Evolutionary conservation across 30 jellyfish, hydroid and myxozoan species (phyloP).

Genomic region (Aurelia sp.): DNA sequence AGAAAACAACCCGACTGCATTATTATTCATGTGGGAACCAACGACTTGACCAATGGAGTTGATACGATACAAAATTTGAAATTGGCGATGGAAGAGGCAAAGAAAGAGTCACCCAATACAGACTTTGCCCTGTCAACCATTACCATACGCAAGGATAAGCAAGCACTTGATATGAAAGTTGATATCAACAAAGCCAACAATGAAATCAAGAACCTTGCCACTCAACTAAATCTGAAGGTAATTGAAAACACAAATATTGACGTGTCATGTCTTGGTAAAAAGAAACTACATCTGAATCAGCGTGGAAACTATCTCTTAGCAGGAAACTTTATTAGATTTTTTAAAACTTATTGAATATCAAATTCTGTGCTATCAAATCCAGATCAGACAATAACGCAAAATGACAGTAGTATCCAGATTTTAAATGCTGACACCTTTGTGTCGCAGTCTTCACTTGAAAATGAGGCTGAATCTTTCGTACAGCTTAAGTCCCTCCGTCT

Average conservation of each 20-base stretch:
- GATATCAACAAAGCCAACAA: conserved; percentile 5
- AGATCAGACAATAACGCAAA: background rate
- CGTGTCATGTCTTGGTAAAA: too few species aligned
- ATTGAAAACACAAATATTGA: too few species aligned
- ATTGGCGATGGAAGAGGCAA: conserved; percentile 5
- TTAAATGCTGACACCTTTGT: background rate
- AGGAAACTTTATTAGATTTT: conserved; percentile 7
- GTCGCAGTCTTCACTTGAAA: too few species aligned
- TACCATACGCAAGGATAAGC: conserved; percentile 6
- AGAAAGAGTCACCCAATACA: conserved; percentile 14
- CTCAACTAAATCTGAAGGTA: background rate
- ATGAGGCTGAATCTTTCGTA: too few species aligned
- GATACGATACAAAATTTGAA: conserved; percentile 27
- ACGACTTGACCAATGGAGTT: conserved; percentile 23
- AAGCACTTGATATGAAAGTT: conserved; percentile 6
- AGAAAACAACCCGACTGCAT: conserved; percentile 15
- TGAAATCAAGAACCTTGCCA: conserved; percentile 15
- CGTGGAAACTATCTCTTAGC: conserved; percentile 9
- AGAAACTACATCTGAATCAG: background rate
- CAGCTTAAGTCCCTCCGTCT: background rate
- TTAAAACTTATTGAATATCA: conserved; percentile 1
- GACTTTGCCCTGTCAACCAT: conserved; percentile 4
- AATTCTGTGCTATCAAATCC: conserved; percentile 7
- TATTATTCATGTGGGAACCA: conserved; percentile 3
- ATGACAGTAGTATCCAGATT: background rate